A percentile compares a stretch with the other conserved stretches of the same genome.
phyloP scores from a whole-genome alignment of 2,797 vertebrate genomes.

The Poeciliopsis gracilis region DNA sequence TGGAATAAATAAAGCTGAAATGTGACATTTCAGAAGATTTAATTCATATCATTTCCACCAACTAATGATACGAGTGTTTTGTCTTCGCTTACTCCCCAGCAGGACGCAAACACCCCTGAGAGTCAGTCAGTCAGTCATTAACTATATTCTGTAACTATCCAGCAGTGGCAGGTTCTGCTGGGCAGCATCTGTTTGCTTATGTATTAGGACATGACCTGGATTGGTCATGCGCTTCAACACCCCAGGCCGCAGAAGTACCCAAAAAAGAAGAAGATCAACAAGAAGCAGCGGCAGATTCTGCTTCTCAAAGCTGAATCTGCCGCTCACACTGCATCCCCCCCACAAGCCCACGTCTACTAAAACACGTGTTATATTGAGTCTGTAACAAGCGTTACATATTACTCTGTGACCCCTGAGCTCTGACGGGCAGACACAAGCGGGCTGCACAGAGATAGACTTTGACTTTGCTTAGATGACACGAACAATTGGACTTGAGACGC shows the following conservation, averaged over 20 bases:
- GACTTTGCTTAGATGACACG: slow-evolving; percentile 1
- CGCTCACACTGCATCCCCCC: slow-evolving; percentile 13
- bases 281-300: slow-evolving; percentile 20
- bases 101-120: slow-evolving; percentile 4
- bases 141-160: slow-evolving; percentile 47
- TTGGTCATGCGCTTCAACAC: slow-evolving; percentile 36
- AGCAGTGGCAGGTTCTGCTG: slow-evolving; percentile 45
- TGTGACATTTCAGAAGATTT: background rate
- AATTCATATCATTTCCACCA: slow-evolving; percentile 6
- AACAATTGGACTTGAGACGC: background rate
- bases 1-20: background rate
- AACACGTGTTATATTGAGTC: slow-evolving; percentile 15
- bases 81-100: slow-evolving; percentile 16
- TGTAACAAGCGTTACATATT: slow-evolving; percentile 16
- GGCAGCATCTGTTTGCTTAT: slow-evolving; percentile 65
- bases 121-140: slow-evolving; percentile 70
- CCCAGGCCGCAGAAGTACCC: slow-evolving; percentile 22
- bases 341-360: background rate
- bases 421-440: slow-evolving; percentile 8
- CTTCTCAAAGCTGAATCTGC: slow-evolving; percentile 20
- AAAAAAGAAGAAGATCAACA: slow-evolving; percentile 31
- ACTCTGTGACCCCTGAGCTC: slow-evolving; percentile 16
- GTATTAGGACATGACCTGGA: slow-evolving; percentile 65
- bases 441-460: slow-evolving; percentile 21
- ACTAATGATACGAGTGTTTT: background rate